Evolutionary conservation across 2,888 invertebrate species (phyloP).

Genomic region (Drosophila neoperkinsi): DNA sequence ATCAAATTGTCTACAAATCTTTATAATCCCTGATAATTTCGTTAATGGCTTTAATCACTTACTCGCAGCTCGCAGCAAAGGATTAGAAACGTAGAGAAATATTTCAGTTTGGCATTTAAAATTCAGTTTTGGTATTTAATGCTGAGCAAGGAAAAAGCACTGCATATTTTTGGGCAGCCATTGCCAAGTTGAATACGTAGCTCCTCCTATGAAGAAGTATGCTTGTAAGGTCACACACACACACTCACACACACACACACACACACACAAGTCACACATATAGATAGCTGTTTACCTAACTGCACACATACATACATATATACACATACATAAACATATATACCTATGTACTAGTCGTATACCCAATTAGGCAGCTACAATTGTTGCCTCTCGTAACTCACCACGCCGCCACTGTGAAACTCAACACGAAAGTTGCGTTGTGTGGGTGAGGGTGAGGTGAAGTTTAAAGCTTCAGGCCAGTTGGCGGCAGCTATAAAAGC

Average conservation of each 20-base stretch:
- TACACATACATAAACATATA: constrained; percentile 30
- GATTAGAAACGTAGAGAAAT: constrained; percentile 15
- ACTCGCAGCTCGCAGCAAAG: constrained; percentile 55
- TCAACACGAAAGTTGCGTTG: constrained; percentile 61
- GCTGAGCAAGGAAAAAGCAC: constrained; percentile 25
- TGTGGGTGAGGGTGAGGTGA: constrained; percentile 25
- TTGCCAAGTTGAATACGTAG: constrained; percentile 54
- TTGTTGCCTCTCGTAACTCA: constrained; percentile 69
- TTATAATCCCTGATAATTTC: constrained; percentile 84
- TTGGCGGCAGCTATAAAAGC: constrained; percentile 73
- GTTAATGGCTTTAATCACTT: constrained; percentile 85
- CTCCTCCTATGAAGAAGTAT: constrained; percentile 65
- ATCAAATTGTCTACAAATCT: constrained; percentile 81
- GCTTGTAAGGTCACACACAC: constrained; percentile 59
- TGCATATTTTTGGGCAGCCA: constrained; percentile 55
- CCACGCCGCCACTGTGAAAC: constrained; percentile 42
- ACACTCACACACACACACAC: constrained; percentile 19
- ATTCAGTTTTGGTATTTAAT: constrained; percentile 51
- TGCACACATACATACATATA: constrained; percentile 23
- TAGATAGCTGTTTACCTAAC: constrained; percentile 63
- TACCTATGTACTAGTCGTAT: constrained; percentile 40
- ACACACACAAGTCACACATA: constrained; percentile 22
- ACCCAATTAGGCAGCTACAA: constrained; percentile 79
- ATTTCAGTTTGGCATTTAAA: constrained; percentile 37
- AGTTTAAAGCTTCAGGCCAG: constrained; percentile 47